Conservation (phyloP, 2,888 invertebrate species). For the Escarpia spicata region DNA sequence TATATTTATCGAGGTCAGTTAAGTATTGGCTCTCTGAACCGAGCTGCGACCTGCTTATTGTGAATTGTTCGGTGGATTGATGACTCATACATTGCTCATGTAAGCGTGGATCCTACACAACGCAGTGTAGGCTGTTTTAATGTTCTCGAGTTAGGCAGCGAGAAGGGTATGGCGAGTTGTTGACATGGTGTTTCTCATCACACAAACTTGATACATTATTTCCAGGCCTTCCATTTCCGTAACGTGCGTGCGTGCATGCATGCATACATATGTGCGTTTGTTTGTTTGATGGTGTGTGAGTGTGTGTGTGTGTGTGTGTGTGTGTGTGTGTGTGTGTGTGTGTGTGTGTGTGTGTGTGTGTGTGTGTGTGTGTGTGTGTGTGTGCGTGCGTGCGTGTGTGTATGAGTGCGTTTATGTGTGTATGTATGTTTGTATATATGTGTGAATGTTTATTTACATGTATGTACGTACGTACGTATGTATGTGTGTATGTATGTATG, state of each 20-base stretch:
- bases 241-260: not conserved
- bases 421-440: not conserved
- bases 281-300: not conserved
- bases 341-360: not conserved
- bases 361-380: not conserved
- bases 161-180: too few relatives aligned
- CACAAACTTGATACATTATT: too few relatives aligned
- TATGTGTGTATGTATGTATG: not conserved
- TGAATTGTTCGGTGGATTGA: too few relatives aligned
- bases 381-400: not conserved
- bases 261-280: not conserved
- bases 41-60: too few relatives aligned
- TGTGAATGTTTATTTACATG: not conserved
- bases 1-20: too few relatives aligned
- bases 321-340: not conserved
- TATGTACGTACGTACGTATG: not conserved
- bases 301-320: not conserved
- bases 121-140: too few relatives aligned
- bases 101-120: too few relatives aligned
- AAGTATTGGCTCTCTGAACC: too few relatives aligned
- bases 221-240: too few relatives aligned
- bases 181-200: too few relatives aligned
- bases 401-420: not conserved
- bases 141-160: too few relatives aligned
- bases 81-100: too few relatives aligned